Conservation (phyloP, 2,113 vertebrate genomes). For the Garra rufa region DNA sequence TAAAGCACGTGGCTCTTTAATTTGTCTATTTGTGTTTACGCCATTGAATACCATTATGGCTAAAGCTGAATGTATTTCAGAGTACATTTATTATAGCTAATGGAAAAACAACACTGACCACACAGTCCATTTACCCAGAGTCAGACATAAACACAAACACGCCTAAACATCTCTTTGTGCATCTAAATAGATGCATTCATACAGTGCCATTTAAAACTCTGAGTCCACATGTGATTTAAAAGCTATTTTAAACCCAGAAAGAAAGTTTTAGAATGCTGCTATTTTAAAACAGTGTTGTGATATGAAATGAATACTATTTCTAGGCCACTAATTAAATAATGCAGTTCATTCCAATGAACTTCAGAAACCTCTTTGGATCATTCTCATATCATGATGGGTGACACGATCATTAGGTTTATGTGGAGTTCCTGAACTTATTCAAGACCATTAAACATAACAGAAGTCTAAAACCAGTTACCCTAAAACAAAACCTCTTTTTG, state of each 20-base stretch:
- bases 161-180: not conserved
- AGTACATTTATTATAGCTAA: constrained; percentile 6
- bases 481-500: not conserved
- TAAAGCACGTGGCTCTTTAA: not conserved
- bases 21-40: not conserved
- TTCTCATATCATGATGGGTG: too few relatives aligned
- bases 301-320: not conserved
- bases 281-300: not conserved
- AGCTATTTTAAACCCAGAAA: not conserved
- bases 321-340: not conserved
- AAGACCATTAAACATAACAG: not conserved
- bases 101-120: constrained; percentile 20
- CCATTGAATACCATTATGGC: not conserved
- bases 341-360: too few relatives aligned
- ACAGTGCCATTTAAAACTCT: constrained; percentile 9
- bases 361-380: too few relatives aligned
- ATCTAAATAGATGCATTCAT: constrained; percentile 10
- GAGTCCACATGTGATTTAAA: constrained; percentile 1
- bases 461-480: not conserved
- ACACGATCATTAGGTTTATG: too few relatives aligned
- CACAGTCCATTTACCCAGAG: not conserved
- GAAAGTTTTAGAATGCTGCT: not conserved
- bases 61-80: not conserved
- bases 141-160: constrained; percentile 11
- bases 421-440: not conserved